These are phyloP conservation scores for Hermaeophaga mercurialis DNA, from an alignment of 2,888 invertebrate genomes.

Conservation along the genomic window DNA sequence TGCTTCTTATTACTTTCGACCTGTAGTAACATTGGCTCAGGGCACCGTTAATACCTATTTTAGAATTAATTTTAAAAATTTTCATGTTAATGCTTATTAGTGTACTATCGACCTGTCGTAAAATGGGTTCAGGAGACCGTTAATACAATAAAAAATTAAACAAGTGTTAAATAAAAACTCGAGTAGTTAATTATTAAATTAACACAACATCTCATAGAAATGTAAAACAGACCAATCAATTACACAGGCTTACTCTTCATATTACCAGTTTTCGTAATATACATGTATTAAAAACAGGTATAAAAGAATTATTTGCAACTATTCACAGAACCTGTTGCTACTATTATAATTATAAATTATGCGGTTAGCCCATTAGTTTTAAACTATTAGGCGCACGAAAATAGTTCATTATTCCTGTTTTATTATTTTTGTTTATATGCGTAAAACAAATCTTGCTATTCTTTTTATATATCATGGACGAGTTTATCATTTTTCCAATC, in stretches of 20 bases:
- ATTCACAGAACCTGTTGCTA: neutral
- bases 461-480: too few species aligned
- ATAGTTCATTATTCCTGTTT: conserved; percentile 5
- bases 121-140: too few species aligned
- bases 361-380: neutral
- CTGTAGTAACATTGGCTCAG: too few species aligned
- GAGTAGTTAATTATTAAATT: neutral
- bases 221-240: neutral
- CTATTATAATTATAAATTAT: neutral
- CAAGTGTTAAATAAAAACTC: neutral
- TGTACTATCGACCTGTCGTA: too few species aligned
- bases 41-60: too few species aligned
- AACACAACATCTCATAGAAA: neutral
- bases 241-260: neutral
- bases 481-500: too few species aligned
- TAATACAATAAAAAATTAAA: too few species aligned
- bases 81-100: too few species aligned
- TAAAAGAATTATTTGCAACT: neutral
- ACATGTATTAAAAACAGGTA: neutral
- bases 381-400: neutral
- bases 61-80: too few species aligned
- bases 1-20: too few species aligned
- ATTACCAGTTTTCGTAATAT: neutral
- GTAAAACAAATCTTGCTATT: too few species aligned
- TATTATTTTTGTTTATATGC: too few species aligned